Evolutionary conservation across 2,797 vertebrate species (phyloP).

Genomic region (Aplochiton taeniatus): DNA sequence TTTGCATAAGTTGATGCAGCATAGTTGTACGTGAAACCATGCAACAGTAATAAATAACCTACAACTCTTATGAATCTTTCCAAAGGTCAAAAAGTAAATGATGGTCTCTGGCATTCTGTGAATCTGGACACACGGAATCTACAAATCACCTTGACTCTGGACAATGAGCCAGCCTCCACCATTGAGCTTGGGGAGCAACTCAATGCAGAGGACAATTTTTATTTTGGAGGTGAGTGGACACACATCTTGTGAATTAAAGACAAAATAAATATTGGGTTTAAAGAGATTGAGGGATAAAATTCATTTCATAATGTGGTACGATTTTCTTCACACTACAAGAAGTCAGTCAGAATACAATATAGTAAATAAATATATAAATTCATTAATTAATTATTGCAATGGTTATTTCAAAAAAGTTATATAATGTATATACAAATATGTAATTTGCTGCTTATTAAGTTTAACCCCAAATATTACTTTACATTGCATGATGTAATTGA

Average conservation of each 20-base stretch:
- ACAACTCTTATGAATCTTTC: constrained; percentile 25
- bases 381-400: no score
- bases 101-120: constrained; percentile 84
- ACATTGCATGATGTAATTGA: neutral
- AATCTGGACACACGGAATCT: constrained; percentile 76
- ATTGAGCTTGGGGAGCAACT: constrained; percentile 70
- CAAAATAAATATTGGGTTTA: no score
- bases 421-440: no score
- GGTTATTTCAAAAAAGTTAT: no score
- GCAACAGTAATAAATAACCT: neutral
- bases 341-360: no score
- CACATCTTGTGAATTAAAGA: neutral
- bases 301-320: no score
- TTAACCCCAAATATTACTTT: no score
- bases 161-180: constrained; percentile 71
- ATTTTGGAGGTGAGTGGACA: constrained; percentile 78
- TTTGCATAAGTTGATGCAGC: no score
- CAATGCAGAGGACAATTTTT: constrained; percentile 78
- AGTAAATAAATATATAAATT: no score
- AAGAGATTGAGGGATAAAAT: no score
- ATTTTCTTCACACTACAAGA: no score
- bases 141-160: constrained; percentile 78
- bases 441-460: no score
- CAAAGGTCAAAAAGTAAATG: constrained; percentile 77
- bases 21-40: neutral